Evolutionary conservation across 1,140 invertebrate species (phyloP), one percentile per base, ranked within the genome.

Genomic region (Prorops nasuta): DNA sequence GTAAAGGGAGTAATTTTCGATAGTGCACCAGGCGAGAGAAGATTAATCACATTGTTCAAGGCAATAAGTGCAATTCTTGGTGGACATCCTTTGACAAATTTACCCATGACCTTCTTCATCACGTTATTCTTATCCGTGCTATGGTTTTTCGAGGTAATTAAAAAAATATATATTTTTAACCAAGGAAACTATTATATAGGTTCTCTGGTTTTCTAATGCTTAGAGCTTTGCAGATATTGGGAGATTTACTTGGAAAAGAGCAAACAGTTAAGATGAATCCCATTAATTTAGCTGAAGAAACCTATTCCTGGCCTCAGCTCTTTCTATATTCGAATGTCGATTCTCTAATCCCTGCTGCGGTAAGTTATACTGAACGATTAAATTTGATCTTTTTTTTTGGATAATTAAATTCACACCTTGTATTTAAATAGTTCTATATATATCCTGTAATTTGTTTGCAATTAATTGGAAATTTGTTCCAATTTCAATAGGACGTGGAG

Each of bases 321-420:
- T 90, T 88, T 66, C 76, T 91, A 12, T 91, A 87, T 61, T 90
- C 88, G 0, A 85, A 84, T 57, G 79, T 79, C 3, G 89, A 91
- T 63, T 76, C 81, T 19, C 60, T 88, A 58, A 82, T 83, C 58
- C 74, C 79, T 21, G 78, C 80, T 47, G 61, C 71, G 47, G 80
- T 83, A 70, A 70, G 64, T 67, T 19, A 9, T n/a, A 4, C 15
- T 10, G 18, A 28, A 19, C 8, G 14, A 35, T 9, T 15, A 15
- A 9, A 4, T 14, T 7, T 7, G 4, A 4, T 35, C 3, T 4
- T 35, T 35, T 10, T 35, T 35, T 14, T 15, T 35, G 4, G 34
- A 9, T 14, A 7, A 9, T 35, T 14, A 10, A 7, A 28, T 28
- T 28, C 24, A 12, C 24, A n/a, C n/a, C 10, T 39, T 42, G 8